Evolutionary conservation across 2,113 vertebrate genomes (phyloP).

Genomic region (Arizona elegans): DNA sequence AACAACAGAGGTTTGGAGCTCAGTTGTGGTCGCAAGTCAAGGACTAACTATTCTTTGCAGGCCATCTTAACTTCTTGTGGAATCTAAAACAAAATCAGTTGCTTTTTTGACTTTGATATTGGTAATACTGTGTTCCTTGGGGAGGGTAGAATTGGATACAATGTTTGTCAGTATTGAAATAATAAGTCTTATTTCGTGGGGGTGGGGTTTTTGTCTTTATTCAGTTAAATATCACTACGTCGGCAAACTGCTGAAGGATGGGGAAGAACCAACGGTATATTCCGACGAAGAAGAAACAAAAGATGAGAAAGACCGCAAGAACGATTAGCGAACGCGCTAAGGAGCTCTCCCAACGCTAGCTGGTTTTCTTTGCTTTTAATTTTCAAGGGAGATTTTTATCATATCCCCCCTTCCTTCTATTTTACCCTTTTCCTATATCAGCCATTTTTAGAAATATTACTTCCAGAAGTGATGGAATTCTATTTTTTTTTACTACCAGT

Average conservation of each 20-base stretch:
- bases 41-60: background rate
- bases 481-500: no score
- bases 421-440: conserved; percentile 54
- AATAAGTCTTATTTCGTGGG: conserved; percentile 25
- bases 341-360: conserved; percentile 47
- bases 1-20: no score
- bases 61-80: background rate
- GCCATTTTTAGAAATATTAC: conserved; percentile 57
- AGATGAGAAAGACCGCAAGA: conserved; percentile 65
- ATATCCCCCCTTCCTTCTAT: conserved; percentile 55
- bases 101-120: background rate
- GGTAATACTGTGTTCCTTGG: background rate
- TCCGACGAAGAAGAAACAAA: conserved; percentile 85
- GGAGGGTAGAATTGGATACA: background rate
- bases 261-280: conserved; percentile 90
- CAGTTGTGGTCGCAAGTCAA: no score
- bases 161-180: background rate
- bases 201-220: background rate
- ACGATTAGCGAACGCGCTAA: conserved; percentile 62
- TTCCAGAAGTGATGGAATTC: no score
- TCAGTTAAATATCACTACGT: conserved; percentile 92
- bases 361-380: conserved; percentile 42
- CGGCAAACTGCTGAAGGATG: conserved; percentile 91
- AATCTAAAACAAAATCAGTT: background rate
- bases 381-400: conserved; percentile 61